Evolutionary conservation across 2,797 vertebrate species (phyloP).

Genomic region (Remorina albescens): DNA sequence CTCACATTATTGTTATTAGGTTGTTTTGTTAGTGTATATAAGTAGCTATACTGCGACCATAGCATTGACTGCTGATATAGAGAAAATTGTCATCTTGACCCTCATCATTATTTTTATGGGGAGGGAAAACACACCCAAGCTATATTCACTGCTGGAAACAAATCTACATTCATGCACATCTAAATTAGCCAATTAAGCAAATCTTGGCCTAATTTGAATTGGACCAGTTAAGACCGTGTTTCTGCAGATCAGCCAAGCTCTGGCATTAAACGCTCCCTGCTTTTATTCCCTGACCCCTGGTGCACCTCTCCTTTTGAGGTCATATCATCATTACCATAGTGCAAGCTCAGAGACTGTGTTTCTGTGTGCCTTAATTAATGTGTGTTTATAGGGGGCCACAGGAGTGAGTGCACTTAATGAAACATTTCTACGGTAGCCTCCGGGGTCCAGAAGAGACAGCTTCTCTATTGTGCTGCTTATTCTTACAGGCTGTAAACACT

Average conservation of each 20-base stretch:
- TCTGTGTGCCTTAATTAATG: conserved; percentile 99
- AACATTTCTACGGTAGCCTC: conserved; percentile 95
- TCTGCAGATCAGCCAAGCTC: conserved; percentile 94
- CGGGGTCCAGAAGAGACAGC: conserved; percentile 94
- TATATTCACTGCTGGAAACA: conserved; percentile 88
- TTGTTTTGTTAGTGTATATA: conserved; percentile 53
- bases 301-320: conserved; percentile 95
- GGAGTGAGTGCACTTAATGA: conserved; percentile 98
- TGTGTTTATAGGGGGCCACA: conserved; percentile 98
- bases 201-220: conserved; percentile 97
- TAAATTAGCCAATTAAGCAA: conserved; percentile 98
- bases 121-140: conserved; percentile 52
- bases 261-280: conserved; percentile 95
- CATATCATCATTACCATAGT: conserved; percentile 99
- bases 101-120: conserved; percentile 75
- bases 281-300: conserved; percentile 97
- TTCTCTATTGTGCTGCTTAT: conserved; percentile 94
- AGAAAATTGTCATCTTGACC: conserved; percentile 82
- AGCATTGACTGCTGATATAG: conserved; percentile 77
- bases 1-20: conserved; percentile 25
- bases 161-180: conserved; percentile 96
- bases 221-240: conserved; percentile 94
- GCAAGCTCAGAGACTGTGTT: conserved; percentile 98
- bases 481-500: conserved; percentile 97
- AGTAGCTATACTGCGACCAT: conserved; percentile 58